Conservation (phyloP, 2,888 invertebrate species). For the Deilephila elpenor region DNA sequence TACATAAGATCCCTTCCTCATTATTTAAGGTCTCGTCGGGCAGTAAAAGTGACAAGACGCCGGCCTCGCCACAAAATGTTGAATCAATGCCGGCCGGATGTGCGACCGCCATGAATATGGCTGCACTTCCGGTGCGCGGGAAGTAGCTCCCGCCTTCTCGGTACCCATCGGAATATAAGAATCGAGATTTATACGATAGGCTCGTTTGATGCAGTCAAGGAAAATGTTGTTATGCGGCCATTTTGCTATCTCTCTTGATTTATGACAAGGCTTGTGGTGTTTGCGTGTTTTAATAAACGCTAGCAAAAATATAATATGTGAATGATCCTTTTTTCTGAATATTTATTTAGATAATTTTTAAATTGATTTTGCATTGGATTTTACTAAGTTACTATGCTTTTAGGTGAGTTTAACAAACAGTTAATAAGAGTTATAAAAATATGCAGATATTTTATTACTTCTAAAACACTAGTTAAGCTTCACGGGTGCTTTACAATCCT, state of each 20-base stretch:
- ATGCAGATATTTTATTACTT: no score
- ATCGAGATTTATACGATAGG: conserved; percentile 10
- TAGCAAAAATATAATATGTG: no score
- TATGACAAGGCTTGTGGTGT: not conserved
- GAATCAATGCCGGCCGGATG: conserved; percentile 66
- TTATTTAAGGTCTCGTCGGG: conserved; percentile 55
- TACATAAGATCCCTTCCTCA: conserved; percentile 51
- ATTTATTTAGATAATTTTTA: no score
- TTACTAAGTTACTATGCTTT: no score
- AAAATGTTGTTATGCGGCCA: not conserved
- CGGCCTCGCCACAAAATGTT: conserved; percentile 60
- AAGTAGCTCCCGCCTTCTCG: conserved; percentile 35
- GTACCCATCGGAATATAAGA: conserved; percentile 19
- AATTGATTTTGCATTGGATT: no score
- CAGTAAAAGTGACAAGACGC: conserved; percentile 61
- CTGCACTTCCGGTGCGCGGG: conserved; percentile 57
- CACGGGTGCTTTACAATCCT: no score
- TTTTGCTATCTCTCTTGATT: conserved; percentile 9
- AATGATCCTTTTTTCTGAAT: no score
- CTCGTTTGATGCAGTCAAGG: conserved; percentile 16
- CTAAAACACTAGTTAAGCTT: no score
- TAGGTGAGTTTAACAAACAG: no score
- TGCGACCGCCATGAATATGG: conserved; percentile 48
- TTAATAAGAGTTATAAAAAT: no score
- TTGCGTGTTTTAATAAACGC: not conserved